These are phyloP conservation scores for Neoitamus cyanurus DNA, from an alignment of 2,888 invertebrate genomes.

Conservation along the genomic window DNA sequence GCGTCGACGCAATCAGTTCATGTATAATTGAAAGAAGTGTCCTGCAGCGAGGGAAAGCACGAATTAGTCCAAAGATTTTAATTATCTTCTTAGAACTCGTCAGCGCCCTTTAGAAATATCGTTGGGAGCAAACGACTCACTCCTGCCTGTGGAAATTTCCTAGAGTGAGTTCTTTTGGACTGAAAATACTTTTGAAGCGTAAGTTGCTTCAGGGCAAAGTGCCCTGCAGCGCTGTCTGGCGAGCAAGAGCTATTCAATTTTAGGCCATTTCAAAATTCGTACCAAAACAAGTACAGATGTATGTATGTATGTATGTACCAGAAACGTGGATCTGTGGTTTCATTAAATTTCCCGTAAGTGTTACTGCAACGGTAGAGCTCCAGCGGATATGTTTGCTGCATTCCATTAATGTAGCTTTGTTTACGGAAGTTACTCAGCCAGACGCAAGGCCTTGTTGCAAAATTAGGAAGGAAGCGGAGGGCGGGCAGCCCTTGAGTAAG, in stretches of 20 bases:
- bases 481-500: not conserved
- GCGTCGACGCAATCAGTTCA: not conserved
- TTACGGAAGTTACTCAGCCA: conserved; percentile 44
- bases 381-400: conserved; percentile 42
- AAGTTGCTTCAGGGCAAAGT: not conserved
- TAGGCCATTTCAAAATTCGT: not conserved
- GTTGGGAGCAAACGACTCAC: not conserved
- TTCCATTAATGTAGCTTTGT: conserved; percentile 44
- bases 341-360: conserved; percentile 30
- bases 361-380: not conserved
- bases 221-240: not conserved
- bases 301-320: too few relatives aligned
- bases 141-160: not conserved
- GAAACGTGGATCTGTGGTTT: conserved; percentile 31
- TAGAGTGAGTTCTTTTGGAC: not conserved
- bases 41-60: not conserved
- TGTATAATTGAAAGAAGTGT: not conserved
- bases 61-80: conserved; percentile 17
- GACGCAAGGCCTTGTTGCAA: conserved; percentile 20
- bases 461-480: not conserved
- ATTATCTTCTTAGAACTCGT: not conserved
- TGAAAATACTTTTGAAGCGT: not conserved
- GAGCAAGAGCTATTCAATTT: conserved; percentile 20
- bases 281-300: too few relatives aligned
- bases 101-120: not conserved